These are phyloP conservation scores for Glareola pratincola DNA, from an alignment of 2,113 vertebrate species.

Conservation along the genomic window DNA sequence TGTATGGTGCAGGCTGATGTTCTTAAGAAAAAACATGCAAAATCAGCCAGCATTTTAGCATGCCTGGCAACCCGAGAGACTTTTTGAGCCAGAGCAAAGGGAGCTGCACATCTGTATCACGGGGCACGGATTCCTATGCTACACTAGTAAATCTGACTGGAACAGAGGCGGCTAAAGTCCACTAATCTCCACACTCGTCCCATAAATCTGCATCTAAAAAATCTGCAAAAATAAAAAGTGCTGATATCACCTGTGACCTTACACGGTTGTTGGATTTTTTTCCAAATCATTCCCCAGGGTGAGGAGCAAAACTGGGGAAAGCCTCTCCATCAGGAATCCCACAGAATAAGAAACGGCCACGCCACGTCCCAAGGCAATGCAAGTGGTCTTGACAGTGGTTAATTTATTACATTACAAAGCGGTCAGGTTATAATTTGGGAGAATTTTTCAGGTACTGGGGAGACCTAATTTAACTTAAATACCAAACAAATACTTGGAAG, in stretches of 20 bases:
- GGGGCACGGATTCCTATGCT: accelerated
- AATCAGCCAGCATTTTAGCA: too few relatives aligned
- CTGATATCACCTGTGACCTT: background rate
- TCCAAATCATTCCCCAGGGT: accelerated
- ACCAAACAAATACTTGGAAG: background rate
- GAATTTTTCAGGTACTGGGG: background rate
- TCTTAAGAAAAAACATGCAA: background rate
- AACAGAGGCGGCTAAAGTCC: accelerated
- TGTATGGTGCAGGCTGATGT: accelerated
- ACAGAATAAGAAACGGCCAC: accelerated
- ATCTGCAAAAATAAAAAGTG: background rate
- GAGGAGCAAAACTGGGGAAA: background rate
- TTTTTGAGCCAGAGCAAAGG: background rate
- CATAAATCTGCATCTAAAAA: accelerated
- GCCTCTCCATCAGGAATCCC: background rate
- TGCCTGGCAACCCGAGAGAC: background rate
- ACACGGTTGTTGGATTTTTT: accelerated
- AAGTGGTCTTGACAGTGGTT: accelerated
- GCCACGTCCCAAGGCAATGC: accelerated
- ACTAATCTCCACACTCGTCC: accelerated
- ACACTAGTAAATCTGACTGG: accelerated
- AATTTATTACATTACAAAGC: background rate
- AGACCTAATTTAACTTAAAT: background rate
- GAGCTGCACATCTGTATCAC: accelerated
- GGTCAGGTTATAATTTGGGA: background rate